Percentiles rank a stretch among this genome's conserved stretches.
These are phyloP conservation scores for Trialeurodes vaporariorum DNA, from an alignment of 1,140 invertebrate species.

Conservation along the genomic window DNA sequence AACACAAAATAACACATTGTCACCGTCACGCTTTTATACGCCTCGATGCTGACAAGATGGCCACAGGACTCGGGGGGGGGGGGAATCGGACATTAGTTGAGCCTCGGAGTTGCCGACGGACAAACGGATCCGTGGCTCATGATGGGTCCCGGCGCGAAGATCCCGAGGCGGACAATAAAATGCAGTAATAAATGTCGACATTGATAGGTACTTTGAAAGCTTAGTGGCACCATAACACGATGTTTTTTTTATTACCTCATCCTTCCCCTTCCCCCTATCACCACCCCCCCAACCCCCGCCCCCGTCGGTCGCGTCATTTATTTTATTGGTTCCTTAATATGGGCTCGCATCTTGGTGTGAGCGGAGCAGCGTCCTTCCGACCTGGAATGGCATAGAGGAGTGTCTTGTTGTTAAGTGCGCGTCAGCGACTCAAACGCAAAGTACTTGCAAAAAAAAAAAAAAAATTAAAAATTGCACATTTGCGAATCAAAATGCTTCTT, in stretches of 20 bases:
- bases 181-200: neutral
- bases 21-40: neutral
- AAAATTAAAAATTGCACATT: too few relatives aligned
- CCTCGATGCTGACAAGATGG: too few relatives aligned
- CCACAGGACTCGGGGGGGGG: too few relatives aligned
- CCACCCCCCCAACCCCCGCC: too few relatives aligned
- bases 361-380: too few relatives aligned
- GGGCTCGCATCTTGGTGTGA: too few relatives aligned
- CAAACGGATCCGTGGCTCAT: neutral
- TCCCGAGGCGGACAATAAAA: neutral
- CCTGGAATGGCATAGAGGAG: too few relatives aligned
- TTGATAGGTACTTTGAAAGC: neutral
- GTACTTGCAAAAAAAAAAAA: too few relatives aligned
- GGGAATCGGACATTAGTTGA: neutral
- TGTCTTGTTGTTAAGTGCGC: neutral
- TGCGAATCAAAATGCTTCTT: too few relatives aligned
- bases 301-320: neutral
- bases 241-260: neutral
- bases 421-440: neutral
- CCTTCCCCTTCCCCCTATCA: too few relatives aligned
- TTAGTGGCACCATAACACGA: neutral
- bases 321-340: constrained; percentile 1
- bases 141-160: neutral
- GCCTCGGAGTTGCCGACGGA: neutral
- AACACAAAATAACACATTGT: constrained; percentile 1